Percentiles rank a stretch among this genome's conserved stretches.
phyloP scores from a whole-genome alignment of 2,888 invertebrate species.

The Helobdella robusta region DNA sequence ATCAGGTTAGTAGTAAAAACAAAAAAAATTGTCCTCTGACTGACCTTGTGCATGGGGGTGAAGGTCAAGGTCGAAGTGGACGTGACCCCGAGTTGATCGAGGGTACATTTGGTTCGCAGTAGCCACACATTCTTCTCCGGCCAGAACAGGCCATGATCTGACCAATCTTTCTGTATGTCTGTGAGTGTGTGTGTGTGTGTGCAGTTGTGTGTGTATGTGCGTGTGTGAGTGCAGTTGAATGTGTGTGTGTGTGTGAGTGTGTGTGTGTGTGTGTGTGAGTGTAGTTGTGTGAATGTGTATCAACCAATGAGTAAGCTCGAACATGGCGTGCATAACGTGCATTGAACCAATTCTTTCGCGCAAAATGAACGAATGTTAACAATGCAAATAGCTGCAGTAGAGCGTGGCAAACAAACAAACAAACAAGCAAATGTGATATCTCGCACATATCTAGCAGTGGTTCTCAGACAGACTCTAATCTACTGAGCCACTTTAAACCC shows the following conservation, averaged over 20 bases:
- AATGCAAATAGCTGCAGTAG: not conserved
- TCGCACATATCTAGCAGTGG: no score
- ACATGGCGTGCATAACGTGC: no score
- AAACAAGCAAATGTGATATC: no score
- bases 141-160: conserved; percentile 99
- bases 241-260: not conserved
- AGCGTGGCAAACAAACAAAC: not conserved
- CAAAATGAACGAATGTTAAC: no score
- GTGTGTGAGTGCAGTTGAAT: not conserved
- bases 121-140: conserved; percentile 89
- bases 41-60: conserved; percentile 97
- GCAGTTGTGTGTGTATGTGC: not conserved
- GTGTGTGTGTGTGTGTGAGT: not conserved
- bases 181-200: conserved; percentile 1
- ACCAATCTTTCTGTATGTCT: conserved; percentile 65
- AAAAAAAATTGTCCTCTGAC: no score
- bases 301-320: not conserved
- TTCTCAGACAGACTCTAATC: no score
- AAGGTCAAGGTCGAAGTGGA: conserved; percentile 86
- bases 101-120: conserved; percentile 78
- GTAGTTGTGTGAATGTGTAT: not conserved
- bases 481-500: no score
- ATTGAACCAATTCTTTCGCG: no score
- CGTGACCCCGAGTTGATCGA: conserved; percentile 92
- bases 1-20: no score